Evolutionary conservation across 2,797 vertebrate species (phyloP).

Genomic region (Erithacus rubecula): DNA sequence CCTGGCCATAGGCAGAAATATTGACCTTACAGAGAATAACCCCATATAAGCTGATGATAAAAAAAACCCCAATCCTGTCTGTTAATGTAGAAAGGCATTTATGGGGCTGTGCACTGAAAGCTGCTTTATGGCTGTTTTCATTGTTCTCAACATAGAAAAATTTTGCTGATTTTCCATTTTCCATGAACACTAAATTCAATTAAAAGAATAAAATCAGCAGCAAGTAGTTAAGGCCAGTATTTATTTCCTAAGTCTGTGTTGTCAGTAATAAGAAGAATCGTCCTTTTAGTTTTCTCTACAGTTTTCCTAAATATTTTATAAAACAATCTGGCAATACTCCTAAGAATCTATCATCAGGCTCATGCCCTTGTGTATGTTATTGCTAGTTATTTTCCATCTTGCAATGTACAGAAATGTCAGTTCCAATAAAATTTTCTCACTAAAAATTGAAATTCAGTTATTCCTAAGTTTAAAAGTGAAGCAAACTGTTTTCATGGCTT

Average conservation of each 20-base stretch:
- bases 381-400: not conserved
- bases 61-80: not conserved
- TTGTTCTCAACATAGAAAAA: not conserved
- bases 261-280: not conserved
- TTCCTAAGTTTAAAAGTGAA: not conserved
- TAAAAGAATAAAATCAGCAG: not conserved
- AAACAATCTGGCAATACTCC: not conserved
- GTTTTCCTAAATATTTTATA: not conserved
- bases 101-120: not conserved
- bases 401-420: not conserved
- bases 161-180: not conserved
- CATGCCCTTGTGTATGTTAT: not conserved
- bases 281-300: not conserved
- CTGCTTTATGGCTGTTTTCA: not conserved
- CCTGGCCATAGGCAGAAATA: not conserved
- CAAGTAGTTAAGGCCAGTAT: not conserved
- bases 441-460: not conserved
- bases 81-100: not conserved
- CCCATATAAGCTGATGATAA: not conserved
- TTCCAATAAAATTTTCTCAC: slow-evolving; percentile 5
- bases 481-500: not conserved
- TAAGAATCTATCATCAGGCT: not conserved
- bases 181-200: not conserved
- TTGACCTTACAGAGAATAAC: not conserved
- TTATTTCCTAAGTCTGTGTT: not conserved